Conservation (phyloP, 1,140 invertebrate genomes). For the Argopecten irradians region DNA sequence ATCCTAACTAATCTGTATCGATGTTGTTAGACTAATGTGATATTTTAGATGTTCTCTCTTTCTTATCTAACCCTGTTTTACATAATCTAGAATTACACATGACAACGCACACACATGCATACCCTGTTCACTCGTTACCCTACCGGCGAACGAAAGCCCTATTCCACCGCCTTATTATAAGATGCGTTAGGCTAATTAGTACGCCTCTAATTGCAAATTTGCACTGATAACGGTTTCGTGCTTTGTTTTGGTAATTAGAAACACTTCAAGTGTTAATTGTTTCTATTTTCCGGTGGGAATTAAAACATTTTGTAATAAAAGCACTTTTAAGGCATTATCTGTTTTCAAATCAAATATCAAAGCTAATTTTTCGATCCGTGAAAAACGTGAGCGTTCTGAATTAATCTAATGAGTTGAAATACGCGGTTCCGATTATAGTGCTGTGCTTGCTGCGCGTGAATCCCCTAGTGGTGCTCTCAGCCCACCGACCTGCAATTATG, state of each 20-base stretch:
- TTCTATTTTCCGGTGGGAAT: constrained; percentile 16
- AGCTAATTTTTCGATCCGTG: constrained; percentile 17
- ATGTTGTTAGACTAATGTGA: too few species aligned
- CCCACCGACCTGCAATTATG: constrained; percentile 14
- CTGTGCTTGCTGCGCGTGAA: neutral
- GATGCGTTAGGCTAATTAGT: constrained; percentile 14
- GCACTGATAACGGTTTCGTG: neutral
- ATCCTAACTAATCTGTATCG: too few species aligned
- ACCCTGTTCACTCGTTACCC: neutral
- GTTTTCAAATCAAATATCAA: constrained; percentile 23
- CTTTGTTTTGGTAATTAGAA: constrained; percentile 23
- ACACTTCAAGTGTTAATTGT: constrained; percentile 22
- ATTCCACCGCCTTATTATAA: neutral
- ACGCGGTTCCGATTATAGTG: constrained; percentile 8
- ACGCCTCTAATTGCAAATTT: constrained; percentile 18
- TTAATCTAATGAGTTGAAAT: constrained; percentile 19
- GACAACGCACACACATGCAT: neutral
- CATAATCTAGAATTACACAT: neutral
- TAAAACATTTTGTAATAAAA: constrained; percentile 24
- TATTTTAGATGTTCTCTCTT: too few species aligned
- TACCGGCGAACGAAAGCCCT: neutral
- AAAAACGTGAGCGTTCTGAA: neutral
- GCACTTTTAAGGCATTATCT: constrained; percentile 18
- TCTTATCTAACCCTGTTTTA: too few species aligned
- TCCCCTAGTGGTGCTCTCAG: neutral